Base-by-base conservation (phyloP, 1,140 invertebrate species). In the Orchesella cincta region DNA sequence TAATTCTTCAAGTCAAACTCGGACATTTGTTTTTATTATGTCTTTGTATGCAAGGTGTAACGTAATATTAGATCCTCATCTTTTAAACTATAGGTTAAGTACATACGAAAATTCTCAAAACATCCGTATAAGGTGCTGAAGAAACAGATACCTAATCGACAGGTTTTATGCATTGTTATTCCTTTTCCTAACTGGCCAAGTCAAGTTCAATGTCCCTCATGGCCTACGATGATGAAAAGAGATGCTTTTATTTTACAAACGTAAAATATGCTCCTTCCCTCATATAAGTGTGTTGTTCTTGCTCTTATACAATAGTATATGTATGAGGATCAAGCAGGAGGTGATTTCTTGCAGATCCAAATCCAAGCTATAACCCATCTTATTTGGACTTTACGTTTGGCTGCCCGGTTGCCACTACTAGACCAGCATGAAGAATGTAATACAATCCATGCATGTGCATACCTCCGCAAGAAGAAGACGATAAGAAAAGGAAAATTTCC, bases 171-270 rank as follows among this genome's bases (percentile, higher is more conserved):
- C 31, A 67, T 31, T 67, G 31, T 67, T 29, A 29, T 29, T 29
- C 31, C 8, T 67, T 33, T 67, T 29, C 62, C 62, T 31, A 67
- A 67, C 62, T 67, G 62, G 62, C 28, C 62, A 67, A 67, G 62
- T 67, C 62, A 67, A 67, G 62, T 67, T 67, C 62, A 67, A 67
- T 67, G 62, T 67, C 62, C 62, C 62, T 33, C 31, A 31, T 67
- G 31, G 62, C 62, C 62, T 67, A 57, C 8, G 52, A 18, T 57
- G 14, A 26, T 26, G 52, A 57, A 57, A 18, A 46, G 39, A 8
- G 39, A 46, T 46, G 39, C 39, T 46, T 46, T 46, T 5, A 46
- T 46, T 46, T 46, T 46, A 46, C 39, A 46, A 46, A 46, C 39
- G 18, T 46, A 18, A 46, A 8, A 46, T 18, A 46, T 46, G 39